Evolutionary conservation across 2,888 invertebrate genomes (phyloP).

Genomic region (Mesoligia furuncula): DNA sequence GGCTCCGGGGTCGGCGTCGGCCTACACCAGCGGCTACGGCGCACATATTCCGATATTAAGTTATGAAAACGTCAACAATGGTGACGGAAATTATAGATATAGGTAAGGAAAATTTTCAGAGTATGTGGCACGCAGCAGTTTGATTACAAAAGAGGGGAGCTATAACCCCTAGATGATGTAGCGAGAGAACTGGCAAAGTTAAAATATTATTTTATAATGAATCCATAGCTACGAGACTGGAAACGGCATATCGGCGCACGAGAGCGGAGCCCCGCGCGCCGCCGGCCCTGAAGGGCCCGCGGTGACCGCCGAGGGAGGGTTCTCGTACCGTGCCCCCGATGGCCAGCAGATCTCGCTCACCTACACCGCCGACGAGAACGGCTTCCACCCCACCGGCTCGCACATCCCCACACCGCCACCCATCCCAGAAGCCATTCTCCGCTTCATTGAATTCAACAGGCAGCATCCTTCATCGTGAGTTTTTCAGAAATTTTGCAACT

Average conservation of each 20-base stretch:
- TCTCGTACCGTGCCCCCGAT: constrained; percentile 92
- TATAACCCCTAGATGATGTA: neutral
- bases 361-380: constrained; percentile 93
- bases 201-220: neutral
- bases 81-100: constrained; percentile 91
- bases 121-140: neutral
- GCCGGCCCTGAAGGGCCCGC: constrained; percentile 85
- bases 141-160: neutral
- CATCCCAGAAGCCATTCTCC: constrained; percentile 89
- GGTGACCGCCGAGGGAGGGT: constrained; percentile 91
- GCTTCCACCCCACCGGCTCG: constrained; percentile 91
- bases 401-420: constrained; percentile 91
- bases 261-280: constrained; percentile 89
- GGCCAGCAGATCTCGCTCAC: constrained; percentile 90
- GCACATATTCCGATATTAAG: constrained; percentile 90
- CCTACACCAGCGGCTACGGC: constrained; percentile 58
- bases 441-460: constrained; percentile 83
- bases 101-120: constrained; percentile 77
- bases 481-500: neutral
- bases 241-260: constrained; percentile 91
- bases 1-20: constrained; percentile 66
- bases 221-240: constrained; percentile 87
- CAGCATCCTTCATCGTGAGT: constrained; percentile 74
- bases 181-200: neutral
- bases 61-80: constrained; percentile 91